These are phyloP conservation scores for Ficedula albicollis DNA, from an alignment of 2,797 vertebrate species.

Conservation along the genomic window DNA sequence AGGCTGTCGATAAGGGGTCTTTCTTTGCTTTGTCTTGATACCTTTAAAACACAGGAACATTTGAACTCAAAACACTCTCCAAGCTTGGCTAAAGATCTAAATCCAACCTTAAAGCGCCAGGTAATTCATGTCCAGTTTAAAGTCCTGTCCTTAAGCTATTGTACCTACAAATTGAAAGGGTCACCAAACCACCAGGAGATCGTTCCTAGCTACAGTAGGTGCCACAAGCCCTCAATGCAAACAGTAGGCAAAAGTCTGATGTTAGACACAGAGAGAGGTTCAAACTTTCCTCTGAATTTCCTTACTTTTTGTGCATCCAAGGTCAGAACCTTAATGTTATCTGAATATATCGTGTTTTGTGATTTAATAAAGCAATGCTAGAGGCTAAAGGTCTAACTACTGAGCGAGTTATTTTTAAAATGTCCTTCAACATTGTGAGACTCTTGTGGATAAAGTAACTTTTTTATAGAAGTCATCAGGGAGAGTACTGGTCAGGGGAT, in stretches of 20 bases:
- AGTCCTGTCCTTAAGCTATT: conserved; percentile 42
- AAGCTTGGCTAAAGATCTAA: conserved; percentile 24
- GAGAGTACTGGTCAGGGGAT: not conserved
- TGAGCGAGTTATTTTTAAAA: conserved; percentile 54
- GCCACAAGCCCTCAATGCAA: conserved; percentile 24
- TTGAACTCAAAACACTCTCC: conserved; percentile 9
- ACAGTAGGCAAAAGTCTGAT: conserved; percentile 42
- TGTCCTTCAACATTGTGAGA: conserved; percentile 4
- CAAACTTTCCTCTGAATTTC: conserved; percentile 55
- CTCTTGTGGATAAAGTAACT: not conserved
- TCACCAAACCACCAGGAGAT: conserved; percentile 52
- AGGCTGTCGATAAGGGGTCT: not conserved
- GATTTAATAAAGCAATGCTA: conserved; percentile 58
- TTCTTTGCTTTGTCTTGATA: conserved; percentile 36
- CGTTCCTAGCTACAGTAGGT: conserved; percentile 12
- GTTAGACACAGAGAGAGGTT: conserved; percentile 48
- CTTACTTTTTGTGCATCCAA: conserved; percentile 34
- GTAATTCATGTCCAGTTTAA: conserved; percentile 52
- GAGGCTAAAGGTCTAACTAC: conserved; percentile 49
- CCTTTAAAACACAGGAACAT: conserved; percentile 53
- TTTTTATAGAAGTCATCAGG: conserved; percentile 23
- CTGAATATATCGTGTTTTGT: conserved; percentile 54
- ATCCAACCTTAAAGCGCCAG: conserved; percentile 37
- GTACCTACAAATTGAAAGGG: conserved; percentile 52
- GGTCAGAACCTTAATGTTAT: conserved; percentile 65